Evolutionary conservation across 1,140 invertebrate genomes (phyloP), one percentile per base, ranked within the genome.

Genomic region (Oedothorax gibbosus): DNA sequence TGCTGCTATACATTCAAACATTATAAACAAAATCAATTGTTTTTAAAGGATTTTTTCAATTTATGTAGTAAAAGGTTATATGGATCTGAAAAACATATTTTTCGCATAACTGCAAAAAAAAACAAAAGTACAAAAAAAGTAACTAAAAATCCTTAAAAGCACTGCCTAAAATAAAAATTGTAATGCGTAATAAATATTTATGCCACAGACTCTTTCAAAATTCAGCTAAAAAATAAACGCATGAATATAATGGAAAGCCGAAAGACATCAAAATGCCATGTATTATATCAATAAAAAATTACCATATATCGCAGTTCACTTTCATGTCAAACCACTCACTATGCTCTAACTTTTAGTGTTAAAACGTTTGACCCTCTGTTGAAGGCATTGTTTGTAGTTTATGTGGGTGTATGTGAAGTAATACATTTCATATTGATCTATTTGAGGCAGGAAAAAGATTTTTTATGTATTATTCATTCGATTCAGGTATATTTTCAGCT

Each of bases 361-460:
- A 53, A 11, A 15, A 51, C 50, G 54, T 71, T 53, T 18, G 50
- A 71, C 35, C 35, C 35, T 35, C 5, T 35, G 35, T 35, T 35
- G 35, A 35, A 5, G 5, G 35, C 35, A 35, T 35, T 35, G 35
- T 35, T 35, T 35, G 35, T 35, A 5, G 2, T 35, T 35, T n/a
- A n/a, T n/a, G n/a, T 35, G 35, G 35, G 35, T 35, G 35, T 35
- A 35, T 35, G 35, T 35, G 35, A 35, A 57, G 72, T 75, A 75
- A 75, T 75, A 75, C 72, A 75, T 56, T 75, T 21, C 56, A n/a
- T 75, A 75, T 75, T 75, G 72, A 75, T 75, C 72, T 56, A 21
- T 10, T 12, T 12, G 72, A 35, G 72, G 21, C 72, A 57, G 72
- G 8, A 53, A 53, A 49, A 35, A 8, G 69, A 51, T 71, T 71